These are phyloP conservation scores for Macrocentrus cingulum DNA, from an alignment of 1,140 invertebrate genomes.

Conservation along the genomic window DNA sequence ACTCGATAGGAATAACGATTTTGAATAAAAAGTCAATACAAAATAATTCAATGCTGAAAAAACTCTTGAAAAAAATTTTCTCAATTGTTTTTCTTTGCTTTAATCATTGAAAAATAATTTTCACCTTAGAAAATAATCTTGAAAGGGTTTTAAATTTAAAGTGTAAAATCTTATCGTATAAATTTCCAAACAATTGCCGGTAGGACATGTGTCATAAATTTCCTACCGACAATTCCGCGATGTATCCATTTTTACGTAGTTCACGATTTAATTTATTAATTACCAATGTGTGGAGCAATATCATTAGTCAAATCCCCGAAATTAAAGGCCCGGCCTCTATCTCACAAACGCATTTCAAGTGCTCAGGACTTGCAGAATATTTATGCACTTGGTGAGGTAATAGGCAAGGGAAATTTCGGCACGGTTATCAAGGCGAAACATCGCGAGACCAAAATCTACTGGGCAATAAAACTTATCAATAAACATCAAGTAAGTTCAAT, in stretches of 20 bases:
- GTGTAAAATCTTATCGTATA: too few relatives aligned
- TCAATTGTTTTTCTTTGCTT: too few relatives aligned
- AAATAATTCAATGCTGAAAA: too few relatives aligned
- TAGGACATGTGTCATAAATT: too few relatives aligned
- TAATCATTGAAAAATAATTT: too few relatives aligned
- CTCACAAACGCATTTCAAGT: constrained; percentile 33
- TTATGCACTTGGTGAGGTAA: constrained; percentile 43
- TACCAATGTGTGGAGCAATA: constrained; percentile 24
- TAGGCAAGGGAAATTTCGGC: constrained; percentile 62
- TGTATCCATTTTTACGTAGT: not conserved
- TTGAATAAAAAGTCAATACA: too few relatives aligned
- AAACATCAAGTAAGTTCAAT: constrained; percentile 55
- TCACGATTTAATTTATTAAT: constrained; percentile 18
- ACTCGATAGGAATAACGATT: too few relatives aligned
- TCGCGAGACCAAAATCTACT: constrained; percentile 44
- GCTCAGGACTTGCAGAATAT: constrained; percentile 35
- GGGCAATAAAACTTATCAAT: constrained; percentile 62
- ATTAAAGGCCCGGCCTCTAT: constrained; percentile 24
- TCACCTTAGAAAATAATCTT: too few relatives aligned
- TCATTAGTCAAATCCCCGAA: constrained; percentile 13
- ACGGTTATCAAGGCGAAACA: constrained; percentile 56
- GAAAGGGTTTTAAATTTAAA: too few relatives aligned
- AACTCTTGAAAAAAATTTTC: too few relatives aligned
- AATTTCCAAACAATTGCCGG: too few relatives aligned
- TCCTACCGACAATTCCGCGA: too few relatives aligned